Evolutionary conservation across 2,113 vertebrate species (phyloP), one percentile per base, ranked within the genome.

Genomic region (Brachyistius frenatus): DNA sequence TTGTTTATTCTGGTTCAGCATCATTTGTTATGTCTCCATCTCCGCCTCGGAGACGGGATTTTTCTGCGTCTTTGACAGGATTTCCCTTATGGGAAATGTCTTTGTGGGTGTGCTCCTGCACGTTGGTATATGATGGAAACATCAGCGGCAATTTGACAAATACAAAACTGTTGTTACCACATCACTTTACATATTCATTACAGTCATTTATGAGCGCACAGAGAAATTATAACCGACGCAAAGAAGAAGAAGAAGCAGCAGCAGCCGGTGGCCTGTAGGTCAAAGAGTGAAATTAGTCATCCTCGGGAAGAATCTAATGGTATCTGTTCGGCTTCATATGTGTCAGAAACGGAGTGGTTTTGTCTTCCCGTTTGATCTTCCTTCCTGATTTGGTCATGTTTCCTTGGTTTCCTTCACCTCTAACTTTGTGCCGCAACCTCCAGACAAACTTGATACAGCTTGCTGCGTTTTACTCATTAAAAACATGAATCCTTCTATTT

Each of bases 31-130:
- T 41, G 61, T 85, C 67, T 79, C 41, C 41, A 65, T 77, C 46
- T 58, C 58, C 10, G 68, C 81, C 70, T 68, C 66, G 3, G 67
- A 84, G 77, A 79, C 37, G 62, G n/a, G 1, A 68, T 86, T 71
- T 83, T 55, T 81, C 76, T 76, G 62, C 76, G 62, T 68, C 61
- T 66, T 56, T 89, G 84, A 86, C 76, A 86, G 78, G 30, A 71
- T 67, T 69, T 73, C 75, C 78, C 80, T 76, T 10, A 65, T 66
- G 76, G 66, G 69, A 57, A 67, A 80, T 72, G 65, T 84, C 68
- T 85, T 46, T 46, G 81, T 35, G 49, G 53, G 73, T 56, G 68
- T 78, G 23, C 23, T 23, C 76, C 76, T 32, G 33, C 31, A 30
- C 61, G 66, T 53, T 76, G 14, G 36, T 10, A 8, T 14, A 7